Evolutionary conservation across 1,140 invertebrate species (phyloP), one percentile per base, ranked within the genome.

Genomic region (Chelonus insularis): DNA sequence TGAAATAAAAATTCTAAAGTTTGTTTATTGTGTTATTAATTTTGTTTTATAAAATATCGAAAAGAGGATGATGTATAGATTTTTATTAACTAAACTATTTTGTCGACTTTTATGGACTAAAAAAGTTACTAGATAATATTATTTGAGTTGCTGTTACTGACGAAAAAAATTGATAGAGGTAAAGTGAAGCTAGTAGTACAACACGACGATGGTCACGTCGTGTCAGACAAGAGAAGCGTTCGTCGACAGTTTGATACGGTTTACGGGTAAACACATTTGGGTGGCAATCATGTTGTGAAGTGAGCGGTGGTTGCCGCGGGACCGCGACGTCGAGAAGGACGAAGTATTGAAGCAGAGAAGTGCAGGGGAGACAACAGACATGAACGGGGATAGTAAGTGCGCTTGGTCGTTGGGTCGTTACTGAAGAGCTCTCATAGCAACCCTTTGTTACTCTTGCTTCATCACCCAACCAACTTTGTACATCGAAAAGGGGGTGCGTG

Each of bases 231-330:
- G 58, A 60, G 29, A 6, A 29, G 59, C 54, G 54, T 23, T 47
- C 45, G 56, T 54, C 63, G 63, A 62, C 54, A 61, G 63, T 65
- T 65, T 65, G 63, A 65, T 65, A 64, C 63, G 56, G 63, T 64
- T 64, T 64, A 61, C 63, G 58, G 50, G 63, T 66, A 66, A 66
- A 66, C 58, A 66, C 65, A 66, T 66, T 66, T 63, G 57, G 65
- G 61, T 66, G 61, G 65, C 65, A 66, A 66, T 66, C 65, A 63
- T 57, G 65, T 63, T 43, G 59, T 61, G 45, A 57, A 61, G 61
- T 60, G 57, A 57, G 48, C 25, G 25, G 50, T 23, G 32, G 32
- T 8, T 14, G 16, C 14, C 25, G 41, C 39, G 52, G 8, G 21
- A 55, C 32, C 52, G 14, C 52, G 52, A 55, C 52, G 16, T 21